Conservation (phyloP, 2,888 invertebrate genomes). For the Shargacucullia verbasci region DNA sequence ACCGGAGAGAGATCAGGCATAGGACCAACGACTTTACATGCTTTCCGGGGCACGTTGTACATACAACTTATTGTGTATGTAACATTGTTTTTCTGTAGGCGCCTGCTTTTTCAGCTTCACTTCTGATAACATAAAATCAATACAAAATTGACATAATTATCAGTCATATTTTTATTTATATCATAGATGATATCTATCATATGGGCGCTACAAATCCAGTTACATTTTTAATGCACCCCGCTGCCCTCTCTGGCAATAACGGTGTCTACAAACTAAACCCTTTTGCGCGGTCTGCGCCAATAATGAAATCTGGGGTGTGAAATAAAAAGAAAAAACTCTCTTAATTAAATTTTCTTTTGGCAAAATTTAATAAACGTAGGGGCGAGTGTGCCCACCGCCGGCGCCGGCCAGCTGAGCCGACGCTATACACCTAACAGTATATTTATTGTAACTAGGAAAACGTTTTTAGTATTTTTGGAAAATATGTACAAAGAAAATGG, state of each 20-base stretch:
- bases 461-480: constrained; percentile 14
- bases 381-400: constrained; percentile 58
- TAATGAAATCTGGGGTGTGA: constrained; percentile 88
- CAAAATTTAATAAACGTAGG: constrained; percentile 86
- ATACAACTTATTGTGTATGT: too few species aligned
- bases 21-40: too few species aligned
- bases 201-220: too few species aligned
- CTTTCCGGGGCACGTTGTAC: too few species aligned
- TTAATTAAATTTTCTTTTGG: constrained; percentile 89
- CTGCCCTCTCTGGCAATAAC: constrained; percentile 56
- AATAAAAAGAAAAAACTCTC: constrained; percentile 87
- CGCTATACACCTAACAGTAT: constrained; percentile 19
- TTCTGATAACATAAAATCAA: too few species aligned
- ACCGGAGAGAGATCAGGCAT: too few species aligned
- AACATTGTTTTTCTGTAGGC: too few species aligned
- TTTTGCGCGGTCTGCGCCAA: constrained; percentile 81
- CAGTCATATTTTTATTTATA: too few species aligned
- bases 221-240: too few species aligned
- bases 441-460: constrained; percentile 29
- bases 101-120: too few species aligned
- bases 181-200: too few species aligned
- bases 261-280: constrained; percentile 78
- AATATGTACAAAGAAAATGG: constrained; percentile 4
- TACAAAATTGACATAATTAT: too few species aligned
- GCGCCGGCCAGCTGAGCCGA: constrained; percentile 43